Evolutionary conservation across 2,888 invertebrate genomes (phyloP), one percentile per base, ranked within the genome.

Genomic region (Emmelina monodactyla): DNA sequence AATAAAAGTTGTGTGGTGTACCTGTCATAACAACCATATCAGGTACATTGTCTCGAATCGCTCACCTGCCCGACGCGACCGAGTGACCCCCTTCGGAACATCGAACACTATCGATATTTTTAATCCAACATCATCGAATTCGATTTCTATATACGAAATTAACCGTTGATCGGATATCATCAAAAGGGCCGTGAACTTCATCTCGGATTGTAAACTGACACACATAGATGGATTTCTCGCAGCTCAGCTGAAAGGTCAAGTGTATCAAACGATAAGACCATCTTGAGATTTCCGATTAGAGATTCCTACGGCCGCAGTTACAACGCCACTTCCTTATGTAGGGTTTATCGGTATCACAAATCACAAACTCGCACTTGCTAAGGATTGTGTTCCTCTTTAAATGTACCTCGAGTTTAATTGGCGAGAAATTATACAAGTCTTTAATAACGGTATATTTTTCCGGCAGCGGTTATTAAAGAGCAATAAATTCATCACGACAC

Each of bases 41-140:
- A 58, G 42, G 41, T 7, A 22, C 28, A 35, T 35, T 35, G 16
- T 51, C 25, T 35, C 42, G 40, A 42, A 50, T 53, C 19, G 9
- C 25, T 56, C 71, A 70, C 70, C 69, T 69, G 71, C 59, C 56
- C 44, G 25, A 9, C 6, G 42, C 49, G 63, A 52, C 64, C 64
- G 49, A 69, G 53, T 70, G 65, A 66, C 71, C 70, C 52, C 45
- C 43, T 43, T 25, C 25, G 47, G 41, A 49, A 39, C 46, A 49
- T 52, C 51, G 48, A 46, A 46, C 35, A 40, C 47, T 39, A 59
- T 62, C 58, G 48, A 61, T 62, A 59, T 58, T 57, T 60, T 60
- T 58, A 53, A 52, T 57, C 51, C 53, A 52, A 53, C 54, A 25
- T 25, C 3, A 25, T 55, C 52, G 50, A 58, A 54, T 46, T 7